Conservation (phyloP, 2,797 vertebrate genomes). For the Apogon talboti region DNA sequence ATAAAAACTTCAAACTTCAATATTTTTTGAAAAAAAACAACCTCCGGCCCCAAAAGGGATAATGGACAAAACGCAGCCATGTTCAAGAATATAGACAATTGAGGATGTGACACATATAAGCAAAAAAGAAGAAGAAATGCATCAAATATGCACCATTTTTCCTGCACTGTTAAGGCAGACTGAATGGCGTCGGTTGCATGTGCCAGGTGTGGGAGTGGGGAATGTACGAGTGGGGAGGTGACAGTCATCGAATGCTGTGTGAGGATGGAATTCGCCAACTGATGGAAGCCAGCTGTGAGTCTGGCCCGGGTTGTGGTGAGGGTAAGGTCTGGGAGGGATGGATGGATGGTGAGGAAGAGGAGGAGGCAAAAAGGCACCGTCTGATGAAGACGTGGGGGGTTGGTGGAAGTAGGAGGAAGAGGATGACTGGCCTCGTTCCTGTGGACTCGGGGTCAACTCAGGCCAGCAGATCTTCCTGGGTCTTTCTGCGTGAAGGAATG, state of each 20-base stretch:
- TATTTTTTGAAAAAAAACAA: too few relatives aligned
- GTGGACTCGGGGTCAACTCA: constrained; percentile 45
- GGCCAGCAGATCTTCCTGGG: constrained; percentile 55
- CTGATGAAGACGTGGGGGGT: constrained; percentile 38
- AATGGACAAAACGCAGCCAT: too few relatives aligned
- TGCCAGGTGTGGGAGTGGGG: constrained; percentile 21
- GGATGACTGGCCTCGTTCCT: constrained; percentile 34
- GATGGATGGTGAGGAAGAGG: constrained; percentile 31
- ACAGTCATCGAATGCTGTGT: constrained; percentile 50
- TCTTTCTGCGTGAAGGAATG: constrained; percentile 67
- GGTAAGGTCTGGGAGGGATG: constrained; percentile 33
- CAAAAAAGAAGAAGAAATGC: too few relatives aligned
- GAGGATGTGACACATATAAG: too few relatives aligned
- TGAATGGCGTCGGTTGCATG: too few relatives aligned
- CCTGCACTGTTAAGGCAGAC: too few relatives aligned
- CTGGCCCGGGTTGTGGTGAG: constrained; percentile 50
- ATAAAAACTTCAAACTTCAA: too few relatives aligned
- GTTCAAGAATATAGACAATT: too few relatives aligned
- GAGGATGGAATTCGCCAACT: constrained; percentile 55
- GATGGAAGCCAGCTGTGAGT: constrained; percentile 75
- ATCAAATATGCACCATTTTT: too few relatives aligned
- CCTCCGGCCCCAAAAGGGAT: too few relatives aligned
- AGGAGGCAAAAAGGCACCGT: constrained; percentile 31
- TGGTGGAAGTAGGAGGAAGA: constrained; percentile 20
- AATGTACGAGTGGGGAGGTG: constrained; percentile 50